phyloP scores from a whole-genome alignment of 2,113 vertebrate genomes.

The Dryoscopus gambensis region DNA sequence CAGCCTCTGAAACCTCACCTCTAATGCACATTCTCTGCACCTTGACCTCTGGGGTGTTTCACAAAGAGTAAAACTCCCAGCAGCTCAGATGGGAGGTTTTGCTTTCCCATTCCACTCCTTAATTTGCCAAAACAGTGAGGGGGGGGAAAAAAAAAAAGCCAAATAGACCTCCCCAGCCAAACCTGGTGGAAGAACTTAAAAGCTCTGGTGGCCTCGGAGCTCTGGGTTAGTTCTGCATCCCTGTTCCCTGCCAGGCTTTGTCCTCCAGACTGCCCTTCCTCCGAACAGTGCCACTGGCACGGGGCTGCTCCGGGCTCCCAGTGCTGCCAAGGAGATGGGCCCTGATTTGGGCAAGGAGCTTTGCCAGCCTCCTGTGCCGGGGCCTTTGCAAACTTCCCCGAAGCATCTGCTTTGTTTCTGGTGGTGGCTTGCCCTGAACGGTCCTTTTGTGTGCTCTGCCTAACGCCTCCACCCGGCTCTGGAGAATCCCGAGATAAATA shows the following conservation, averaged over 20 bases:
- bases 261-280: not conserved
- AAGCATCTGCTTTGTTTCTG: conserved; percentile 51
- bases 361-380: conserved; percentile 49
- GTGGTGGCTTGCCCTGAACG: conserved; percentile 33
- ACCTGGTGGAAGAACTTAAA: not conserved
- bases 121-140: not conserved
- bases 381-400: conserved; percentile 10
- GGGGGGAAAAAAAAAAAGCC: not conserved
- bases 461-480: not conserved
- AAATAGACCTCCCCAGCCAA: not conserved
- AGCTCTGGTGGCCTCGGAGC: not conserved
- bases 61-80: not conserved
- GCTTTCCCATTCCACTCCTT: not conserved
- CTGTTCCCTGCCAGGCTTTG: not conserved
- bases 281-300: not conserved
- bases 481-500: conserved; percentile 7
- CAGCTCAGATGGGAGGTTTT: not conserved
- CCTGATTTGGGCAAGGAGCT: not conserved
- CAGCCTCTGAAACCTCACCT: not conserved
- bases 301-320: not conserved
- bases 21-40: not conserved
- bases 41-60: not conserved
- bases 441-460: conserved; percentile 60
- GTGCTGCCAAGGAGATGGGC: conserved; percentile 8
- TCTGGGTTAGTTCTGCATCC: not conserved